phyloP scores from a whole-genome alignment of 2,888 invertebrate genomes.

The Eubasilissa splendida region DNA sequence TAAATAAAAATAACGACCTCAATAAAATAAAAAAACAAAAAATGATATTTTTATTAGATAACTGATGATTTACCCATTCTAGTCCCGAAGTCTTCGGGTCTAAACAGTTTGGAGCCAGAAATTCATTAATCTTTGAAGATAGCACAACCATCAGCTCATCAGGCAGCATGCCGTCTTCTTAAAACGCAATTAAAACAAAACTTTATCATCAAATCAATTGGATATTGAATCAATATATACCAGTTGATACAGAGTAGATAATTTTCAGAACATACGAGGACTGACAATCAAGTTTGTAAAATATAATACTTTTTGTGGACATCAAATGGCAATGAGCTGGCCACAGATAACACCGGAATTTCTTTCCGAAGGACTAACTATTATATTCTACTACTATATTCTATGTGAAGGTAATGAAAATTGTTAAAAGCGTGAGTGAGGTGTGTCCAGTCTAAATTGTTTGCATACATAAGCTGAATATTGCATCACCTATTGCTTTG shows the following conservation, averaged over 20 bases:
- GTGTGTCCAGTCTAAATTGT: too few relatives aligned
- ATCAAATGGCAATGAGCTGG: not conserved
- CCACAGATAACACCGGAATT: too few relatives aligned
- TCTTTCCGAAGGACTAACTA: too few relatives aligned
- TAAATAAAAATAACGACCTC: not conserved
- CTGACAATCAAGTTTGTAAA: too few relatives aligned
- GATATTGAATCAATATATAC: too few relatives aligned
- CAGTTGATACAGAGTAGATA: too few relatives aligned
- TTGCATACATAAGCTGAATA: too few relatives aligned
- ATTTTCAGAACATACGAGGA: too few relatives aligned
- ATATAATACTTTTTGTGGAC: not conserved
- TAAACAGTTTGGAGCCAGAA: slow-evolving; percentile 67
- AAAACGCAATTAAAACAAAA: slow-evolving; percentile 54
- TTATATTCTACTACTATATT: too few relatives aligned
- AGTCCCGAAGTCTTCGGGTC: slow-evolving; percentile 69
- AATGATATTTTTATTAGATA: not conserved
- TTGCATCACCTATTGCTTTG: too few relatives aligned
- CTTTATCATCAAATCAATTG: not conserved
- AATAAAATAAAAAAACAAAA: not conserved
- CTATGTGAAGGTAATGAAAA: too few relatives aligned
- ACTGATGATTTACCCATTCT: slow-evolving; percentile 65
- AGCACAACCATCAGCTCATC: slow-evolving; percentile 66
- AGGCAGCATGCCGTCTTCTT: slow-evolving; percentile 69
- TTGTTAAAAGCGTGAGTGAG: too few relatives aligned
- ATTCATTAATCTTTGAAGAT: slow-evolving; percentile 65